Evolutionary conservation across 2,888 invertebrate species (phyloP).

Genomic region (Meteorus cinctellus): DNA sequence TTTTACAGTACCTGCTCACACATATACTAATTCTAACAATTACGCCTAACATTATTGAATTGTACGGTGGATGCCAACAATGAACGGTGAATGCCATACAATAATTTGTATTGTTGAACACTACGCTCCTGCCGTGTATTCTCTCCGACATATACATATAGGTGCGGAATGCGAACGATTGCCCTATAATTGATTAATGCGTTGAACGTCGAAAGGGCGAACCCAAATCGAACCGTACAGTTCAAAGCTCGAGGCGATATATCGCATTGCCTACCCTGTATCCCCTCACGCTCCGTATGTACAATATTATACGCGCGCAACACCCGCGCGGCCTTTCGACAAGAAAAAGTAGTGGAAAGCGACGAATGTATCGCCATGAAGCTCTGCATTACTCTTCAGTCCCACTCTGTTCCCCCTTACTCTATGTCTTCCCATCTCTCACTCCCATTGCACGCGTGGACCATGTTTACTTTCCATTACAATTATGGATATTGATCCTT

Average conservation of each 20-base stretch:
- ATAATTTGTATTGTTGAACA: not conserved
- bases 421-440: constrained; percentile 23
- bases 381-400: not conserved
- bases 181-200: constrained; percentile 40
- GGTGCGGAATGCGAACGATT: too few relatives aligned
- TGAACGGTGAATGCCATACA: too few relatives aligned
- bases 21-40: too few relatives aligned
- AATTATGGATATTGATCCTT: constrained; percentile 46
- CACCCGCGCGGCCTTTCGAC: too few relatives aligned
- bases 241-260: too few relatives aligned
- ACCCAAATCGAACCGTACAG: constrained; percentile 41
- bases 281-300: constrained; percentile 3
- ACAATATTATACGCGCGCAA: not conserved
- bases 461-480: constrained; percentile 44
- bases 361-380: not conserved
- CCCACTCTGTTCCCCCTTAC: not conserved
- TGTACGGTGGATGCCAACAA: too few relatives aligned
- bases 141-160: too few relatives aligned
- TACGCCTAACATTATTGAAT: too few relatives aligned
- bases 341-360: too few relatives aligned
- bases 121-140: not conserved
- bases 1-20: too few relatives aligned
- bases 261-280: too few relatives aligned
- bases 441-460: constrained; percentile 40
- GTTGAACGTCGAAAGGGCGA: constrained; percentile 42